These are phyloP conservation scores for Lottia scabra DNA, from an alignment of 2,888 invertebrate genomes.

Conservation along the genomic window DNA sequence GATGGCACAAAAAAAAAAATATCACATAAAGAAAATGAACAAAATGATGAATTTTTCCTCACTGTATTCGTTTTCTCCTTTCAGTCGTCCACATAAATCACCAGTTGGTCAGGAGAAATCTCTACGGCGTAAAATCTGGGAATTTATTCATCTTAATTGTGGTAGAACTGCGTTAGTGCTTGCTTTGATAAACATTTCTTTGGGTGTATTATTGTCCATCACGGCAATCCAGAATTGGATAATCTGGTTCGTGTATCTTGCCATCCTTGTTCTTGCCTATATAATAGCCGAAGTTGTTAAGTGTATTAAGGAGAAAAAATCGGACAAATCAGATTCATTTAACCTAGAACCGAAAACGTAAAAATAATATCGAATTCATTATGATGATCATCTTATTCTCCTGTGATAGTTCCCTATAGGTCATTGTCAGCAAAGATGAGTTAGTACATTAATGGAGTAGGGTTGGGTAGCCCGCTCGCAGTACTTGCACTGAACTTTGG, in stretches of 20 bases:
- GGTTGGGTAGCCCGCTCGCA: no score
- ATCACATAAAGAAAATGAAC: no score
- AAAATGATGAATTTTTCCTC: no score
- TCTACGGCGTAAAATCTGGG: conserved; percentile 35
- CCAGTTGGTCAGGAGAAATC: conserved; percentile 20
- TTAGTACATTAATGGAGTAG: no score
- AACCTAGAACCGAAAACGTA: no score
- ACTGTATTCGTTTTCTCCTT: background rate
- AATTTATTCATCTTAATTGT: conserved; percentile 31
- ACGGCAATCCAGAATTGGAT: conserved; percentile 29
- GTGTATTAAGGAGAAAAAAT: background rate
- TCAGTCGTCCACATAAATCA: conserved; percentile 32
- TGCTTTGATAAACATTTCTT: conserved; percentile 38
- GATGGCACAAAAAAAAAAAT: no score
- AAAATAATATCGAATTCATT: no score
- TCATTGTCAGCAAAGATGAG: no score
- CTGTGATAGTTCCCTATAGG: no score
- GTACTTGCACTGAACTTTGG: no score
- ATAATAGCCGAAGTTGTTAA: conserved; percentile 19
- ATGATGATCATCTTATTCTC: no score
- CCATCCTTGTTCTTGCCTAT: conserved; percentile 30
- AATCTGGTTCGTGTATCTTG: conserved; percentile 43
- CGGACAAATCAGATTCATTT: no score
- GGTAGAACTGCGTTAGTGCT: conserved; percentile 34
- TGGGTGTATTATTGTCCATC: conserved; percentile 41